Conservation (phyloP, 1,140 invertebrate genomes). For the Leptinotarsa texana region DNA sequence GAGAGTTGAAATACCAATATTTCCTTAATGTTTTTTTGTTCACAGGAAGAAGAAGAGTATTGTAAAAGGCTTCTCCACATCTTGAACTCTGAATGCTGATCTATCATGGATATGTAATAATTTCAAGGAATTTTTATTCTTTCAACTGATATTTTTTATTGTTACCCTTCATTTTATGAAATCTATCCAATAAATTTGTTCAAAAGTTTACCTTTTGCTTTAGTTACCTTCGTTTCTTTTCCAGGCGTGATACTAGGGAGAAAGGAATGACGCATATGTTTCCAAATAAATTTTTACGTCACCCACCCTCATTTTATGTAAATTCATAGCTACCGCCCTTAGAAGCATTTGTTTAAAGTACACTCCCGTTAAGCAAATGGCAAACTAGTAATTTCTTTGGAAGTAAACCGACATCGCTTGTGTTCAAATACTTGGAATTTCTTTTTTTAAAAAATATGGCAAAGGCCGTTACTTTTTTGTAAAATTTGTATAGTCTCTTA, state of each 20-base stretch:
- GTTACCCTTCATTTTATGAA: too few species aligned
- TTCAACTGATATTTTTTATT: too few species aligned
- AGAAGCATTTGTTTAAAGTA: constrained; percentile 40
- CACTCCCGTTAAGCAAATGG: constrained; percentile 26
- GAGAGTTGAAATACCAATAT: too few species aligned
- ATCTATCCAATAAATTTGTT: too few species aligned
- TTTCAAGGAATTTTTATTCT: too few species aligned
- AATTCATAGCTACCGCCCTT: constrained; percentile 36
- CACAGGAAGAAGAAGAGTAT: constrained; percentile 31
- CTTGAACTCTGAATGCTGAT: constrained; percentile 10
- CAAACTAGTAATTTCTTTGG: not conserved
- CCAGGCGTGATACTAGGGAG: not conserved
- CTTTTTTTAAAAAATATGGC: not conserved
- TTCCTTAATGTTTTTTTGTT: not conserved
- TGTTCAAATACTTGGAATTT: too few species aligned
- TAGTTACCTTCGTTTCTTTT: too few species aligned
- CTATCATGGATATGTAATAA: too few species aligned
- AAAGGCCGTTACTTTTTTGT: not conserved
- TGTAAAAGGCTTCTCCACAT: constrained; percentile 29
- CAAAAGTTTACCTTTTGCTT: too few species aligned
- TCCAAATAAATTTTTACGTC: constrained; percentile 30
- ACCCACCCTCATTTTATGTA: constrained; percentile 39
- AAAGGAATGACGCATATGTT: constrained; percentile 6
- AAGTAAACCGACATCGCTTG: too few species aligned
- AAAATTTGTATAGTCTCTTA: not conserved